A percentile compares a stretch with the other conserved stretches of the same genome.
These are phyloP conservation scores for Silurus aristotelis DNA, from an alignment of 2,797 vertebrate genomes.

Conservation along the genomic window DNA sequence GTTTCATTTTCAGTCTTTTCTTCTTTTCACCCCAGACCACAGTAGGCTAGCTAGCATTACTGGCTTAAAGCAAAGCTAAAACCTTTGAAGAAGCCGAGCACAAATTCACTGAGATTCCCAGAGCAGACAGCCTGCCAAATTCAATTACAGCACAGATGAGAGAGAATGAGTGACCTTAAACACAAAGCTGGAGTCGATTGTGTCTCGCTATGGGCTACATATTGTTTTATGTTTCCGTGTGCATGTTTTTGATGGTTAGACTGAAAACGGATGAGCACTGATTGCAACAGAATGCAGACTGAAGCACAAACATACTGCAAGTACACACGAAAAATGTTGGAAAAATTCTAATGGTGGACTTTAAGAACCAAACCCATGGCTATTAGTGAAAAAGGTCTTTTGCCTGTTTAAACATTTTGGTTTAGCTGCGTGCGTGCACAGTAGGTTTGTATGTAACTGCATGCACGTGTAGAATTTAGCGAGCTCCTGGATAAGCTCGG, in stretches of 20 bases:
- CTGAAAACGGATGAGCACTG: not conserved
- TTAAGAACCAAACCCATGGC: not conserved
- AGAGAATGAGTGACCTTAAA: slow-evolving; percentile 32
- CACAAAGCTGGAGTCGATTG: not conserved
- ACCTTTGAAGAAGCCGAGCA: slow-evolving; percentile 35
- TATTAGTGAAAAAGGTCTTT: not conserved
- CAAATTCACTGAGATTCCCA: slow-evolving; percentile 26
- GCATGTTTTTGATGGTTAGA: not conserved
- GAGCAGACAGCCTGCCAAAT: slow-evolving; percentile 49
- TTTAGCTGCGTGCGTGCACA: not conserved
- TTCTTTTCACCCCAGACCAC: not conserved
- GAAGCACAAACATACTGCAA: not conserved
- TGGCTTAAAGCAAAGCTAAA: slow-evolving; percentile 12
- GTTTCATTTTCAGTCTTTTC: not conserved
- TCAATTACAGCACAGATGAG: slow-evolving; percentile 45
- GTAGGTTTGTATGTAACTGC: slow-evolving; percentile 9
- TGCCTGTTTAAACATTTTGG: not conserved
- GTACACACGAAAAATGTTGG: not conserved
- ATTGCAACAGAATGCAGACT: not conserved
- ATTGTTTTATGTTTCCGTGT: slow-evolving; percentile 5
- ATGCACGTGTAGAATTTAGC: slow-evolving; percentile 5
- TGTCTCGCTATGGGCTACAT: slow-evolving; percentile 26
- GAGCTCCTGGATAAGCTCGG: not conserved
- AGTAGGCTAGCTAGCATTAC: not conserved
- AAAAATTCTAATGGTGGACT: not conserved